Evolutionary conservation across 2,888 invertebrate species (phyloP).

Genomic region (Meiosimyza platycephala): DNA sequence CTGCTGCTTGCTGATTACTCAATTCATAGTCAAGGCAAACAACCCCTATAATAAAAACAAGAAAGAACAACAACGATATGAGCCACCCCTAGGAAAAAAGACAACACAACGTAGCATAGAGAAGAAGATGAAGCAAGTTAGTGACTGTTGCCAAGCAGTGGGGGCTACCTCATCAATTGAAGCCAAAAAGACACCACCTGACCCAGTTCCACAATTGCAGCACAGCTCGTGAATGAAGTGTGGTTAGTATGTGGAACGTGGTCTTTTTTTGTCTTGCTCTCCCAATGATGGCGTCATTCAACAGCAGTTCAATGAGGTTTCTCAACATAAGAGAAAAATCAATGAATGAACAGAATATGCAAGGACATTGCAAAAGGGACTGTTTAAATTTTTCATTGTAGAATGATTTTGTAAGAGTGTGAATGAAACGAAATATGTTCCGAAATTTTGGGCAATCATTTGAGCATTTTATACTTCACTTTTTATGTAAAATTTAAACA

Average conservation of each 20-base stretch:
- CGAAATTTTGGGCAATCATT: too few species aligned
- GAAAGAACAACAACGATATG: too few species aligned
- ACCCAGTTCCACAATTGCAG: slow-evolving; percentile 35
- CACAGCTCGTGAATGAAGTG: slow-evolving; percentile 24
- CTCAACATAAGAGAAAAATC: slow-evolving; percentile 10
- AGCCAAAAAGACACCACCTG: neutral
- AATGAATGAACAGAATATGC: slow-evolving; percentile 24
- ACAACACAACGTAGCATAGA: neutral
- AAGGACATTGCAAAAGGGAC: too few species aligned
- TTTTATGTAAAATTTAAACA: too few species aligned
- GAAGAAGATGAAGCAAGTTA: neutral
- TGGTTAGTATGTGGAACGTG: slow-evolving; percentile 16
- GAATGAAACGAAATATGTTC: too few species aligned
- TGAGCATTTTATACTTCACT: too few species aligned
- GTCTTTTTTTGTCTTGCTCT: neutral
- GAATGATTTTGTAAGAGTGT: too few species aligned
- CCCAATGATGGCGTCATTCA: slow-evolving; percentile 34
- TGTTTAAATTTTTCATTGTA: too few species aligned
- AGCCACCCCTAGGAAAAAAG: neutral
- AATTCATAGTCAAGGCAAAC: too few species aligned
- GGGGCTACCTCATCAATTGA: neutral
- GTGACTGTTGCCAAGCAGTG: neutral
- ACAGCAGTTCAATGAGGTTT: slow-evolving; percentile 25
- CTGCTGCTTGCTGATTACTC: too few species aligned
- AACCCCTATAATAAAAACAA: too few species aligned